Percentiles rank a stretch among this genome's conserved stretches.
Evolutionary conservation across 2,888 invertebrate genomes (phyloP).

Genomic region (Cheiracanthium punctorium): DNA sequence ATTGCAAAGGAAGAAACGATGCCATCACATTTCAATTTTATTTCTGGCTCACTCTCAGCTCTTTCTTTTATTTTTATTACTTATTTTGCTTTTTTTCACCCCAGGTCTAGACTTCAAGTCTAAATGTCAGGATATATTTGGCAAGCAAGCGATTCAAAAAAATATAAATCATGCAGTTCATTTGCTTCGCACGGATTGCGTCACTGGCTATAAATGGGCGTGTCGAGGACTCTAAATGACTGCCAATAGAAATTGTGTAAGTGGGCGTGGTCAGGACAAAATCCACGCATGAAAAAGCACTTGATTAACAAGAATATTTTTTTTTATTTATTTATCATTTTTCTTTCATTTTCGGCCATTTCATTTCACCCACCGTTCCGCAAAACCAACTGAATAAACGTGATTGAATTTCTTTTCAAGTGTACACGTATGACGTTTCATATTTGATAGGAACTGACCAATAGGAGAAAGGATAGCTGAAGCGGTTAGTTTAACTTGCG

Average conservation of each 20-base stretch:
- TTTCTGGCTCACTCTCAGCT: conserved; percentile 51
- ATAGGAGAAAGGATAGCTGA: neutral
- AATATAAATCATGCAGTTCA: conserved; percentile 63
- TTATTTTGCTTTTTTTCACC: conserved; percentile 2
- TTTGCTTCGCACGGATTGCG: conserved; percentile 64
- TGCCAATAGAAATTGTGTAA: conserved; percentile 37
- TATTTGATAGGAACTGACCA: neutral
- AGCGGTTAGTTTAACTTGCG: neutral
- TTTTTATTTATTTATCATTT: neutral
- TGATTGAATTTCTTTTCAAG: conserved; percentile 29
- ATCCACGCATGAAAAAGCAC: conserved; percentile 58
- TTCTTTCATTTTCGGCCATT: conserved; percentile 16
- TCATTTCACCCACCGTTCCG: conserved; percentile 18
- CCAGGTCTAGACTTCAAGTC: conserved; percentile 20
- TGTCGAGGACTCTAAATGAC: conserved; percentile 37
- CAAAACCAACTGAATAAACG: conserved; percentile 50
- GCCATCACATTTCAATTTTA: conserved; percentile 48
- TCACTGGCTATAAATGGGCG: conserved; percentile 52
- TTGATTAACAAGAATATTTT: conserved; percentile 48
- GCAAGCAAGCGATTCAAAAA: conserved; percentile 25
- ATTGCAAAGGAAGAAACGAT: neutral
- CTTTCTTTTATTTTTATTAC: conserved; percentile 27
- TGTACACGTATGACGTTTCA: neutral
- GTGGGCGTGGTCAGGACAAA: conserved; percentile 50
- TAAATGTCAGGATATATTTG: conserved; percentile 67